A percentile compares a stretch with the other conserved stretches of the same genome.
phyloP scores from a whole-genome alignment of 2,113 vertebrate species.

The Bubo blakistoni region DNA sequence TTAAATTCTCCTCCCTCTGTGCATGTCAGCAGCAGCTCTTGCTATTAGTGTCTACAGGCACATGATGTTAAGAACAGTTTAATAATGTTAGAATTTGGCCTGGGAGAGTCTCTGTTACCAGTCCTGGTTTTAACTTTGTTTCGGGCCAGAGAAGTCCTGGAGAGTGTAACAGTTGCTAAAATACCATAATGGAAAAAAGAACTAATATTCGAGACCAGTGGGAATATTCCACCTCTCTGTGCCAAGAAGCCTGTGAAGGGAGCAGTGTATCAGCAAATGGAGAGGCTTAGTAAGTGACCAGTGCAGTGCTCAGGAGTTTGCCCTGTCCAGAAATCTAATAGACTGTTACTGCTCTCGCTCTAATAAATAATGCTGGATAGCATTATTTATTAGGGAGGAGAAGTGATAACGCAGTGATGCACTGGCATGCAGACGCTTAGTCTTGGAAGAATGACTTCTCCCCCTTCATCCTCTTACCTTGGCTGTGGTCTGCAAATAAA shows the following conservation, averaged over 20 bases:
- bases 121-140: not conserved
- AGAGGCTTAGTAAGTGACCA: constrained; percentile 36
- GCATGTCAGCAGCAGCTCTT: not conserved
- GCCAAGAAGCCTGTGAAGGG: constrained; percentile 23
- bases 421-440: not conserved
- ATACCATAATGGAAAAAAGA: constrained; percentile 43
- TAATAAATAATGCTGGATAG: not conserved
- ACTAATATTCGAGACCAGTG: constrained; percentile 26
- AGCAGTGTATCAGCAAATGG: not conserved
- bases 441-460: not conserved
- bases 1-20: not conserved
- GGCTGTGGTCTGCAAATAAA: not conserved
- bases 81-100: not conserved
- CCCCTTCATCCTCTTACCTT: not conserved
- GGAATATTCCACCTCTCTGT: constrained; percentile 12
- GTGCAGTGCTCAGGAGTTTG: not conserved
- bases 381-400: not conserved
- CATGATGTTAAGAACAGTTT: not conserved
- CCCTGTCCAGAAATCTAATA: not conserved
- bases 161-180: constrained; percentile 17
- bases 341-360: not conserved
- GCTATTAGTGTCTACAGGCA: not conserved
- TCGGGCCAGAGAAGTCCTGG: constrained; percentile 18
- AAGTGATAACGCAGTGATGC: not conserved
- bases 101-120: not conserved